Conservation (phyloP, 2,113 vertebrate species). For the Egretta garzetta region DNA sequence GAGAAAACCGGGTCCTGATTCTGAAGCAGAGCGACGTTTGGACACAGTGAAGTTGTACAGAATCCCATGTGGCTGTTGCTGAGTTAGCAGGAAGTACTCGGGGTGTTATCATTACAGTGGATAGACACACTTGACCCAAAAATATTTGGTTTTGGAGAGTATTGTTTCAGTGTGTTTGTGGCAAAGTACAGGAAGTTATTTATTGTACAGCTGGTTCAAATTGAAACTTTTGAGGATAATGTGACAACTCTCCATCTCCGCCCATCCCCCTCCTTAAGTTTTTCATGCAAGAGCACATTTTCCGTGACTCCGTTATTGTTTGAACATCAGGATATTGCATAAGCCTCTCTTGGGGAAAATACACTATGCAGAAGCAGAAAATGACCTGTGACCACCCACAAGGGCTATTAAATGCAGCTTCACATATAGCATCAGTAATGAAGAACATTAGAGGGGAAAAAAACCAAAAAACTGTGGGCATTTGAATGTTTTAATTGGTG, state of each 20-base stretch:
- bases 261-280: background rate
- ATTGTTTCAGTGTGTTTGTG: background rate
- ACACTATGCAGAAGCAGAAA: constrained; percentile 39
- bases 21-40: fast-evolving
- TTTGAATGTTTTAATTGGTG: constrained; percentile 9
- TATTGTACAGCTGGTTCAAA: constrained; percentile 65
- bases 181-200: constrained; percentile 44
- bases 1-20: background rate
- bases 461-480: background rate
- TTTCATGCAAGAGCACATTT: constrained; percentile 57
- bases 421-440: background rate
- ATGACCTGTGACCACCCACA: constrained; percentile 28
- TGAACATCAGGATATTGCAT: constrained; percentile 66
- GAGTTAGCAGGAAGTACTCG: background rate
- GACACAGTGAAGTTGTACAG: background rate
- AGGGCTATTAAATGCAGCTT: background rate
- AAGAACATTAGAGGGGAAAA: background rate
- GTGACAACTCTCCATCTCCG: background rate
- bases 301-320: constrained; percentile 58
- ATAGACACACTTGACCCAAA: background rate
- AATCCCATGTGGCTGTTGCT: background rate
- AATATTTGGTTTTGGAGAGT: constrained; percentile 11
- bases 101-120: background rate
- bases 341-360: constrained; percentile 52
- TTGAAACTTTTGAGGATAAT: constrained; percentile 49